These are phyloP conservation scores for Dugesia japonica DNA, from an alignment of 2,888 invertebrate genomes.

Conservation along the genomic window DNA sequence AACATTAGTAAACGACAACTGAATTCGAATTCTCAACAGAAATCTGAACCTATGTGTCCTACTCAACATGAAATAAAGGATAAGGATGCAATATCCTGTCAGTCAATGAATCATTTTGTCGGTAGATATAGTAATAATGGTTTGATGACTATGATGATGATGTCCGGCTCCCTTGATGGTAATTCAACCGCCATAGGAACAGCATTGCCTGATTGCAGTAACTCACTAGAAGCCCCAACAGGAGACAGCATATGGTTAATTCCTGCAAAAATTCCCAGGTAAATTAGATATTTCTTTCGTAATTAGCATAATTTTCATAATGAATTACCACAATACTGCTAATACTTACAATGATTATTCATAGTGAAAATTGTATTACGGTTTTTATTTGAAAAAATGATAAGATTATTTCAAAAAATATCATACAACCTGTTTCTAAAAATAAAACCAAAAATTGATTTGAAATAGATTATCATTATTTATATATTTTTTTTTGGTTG, in stretches of 20 bases:
- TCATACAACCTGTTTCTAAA: too few species aligned
- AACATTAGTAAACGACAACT: slow-evolving; percentile 9
- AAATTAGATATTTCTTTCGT: too few species aligned
- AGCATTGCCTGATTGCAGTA: not conserved
- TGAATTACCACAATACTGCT: too few species aligned
- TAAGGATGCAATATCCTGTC: not conserved
- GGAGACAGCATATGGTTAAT: slow-evolving; percentile 15
- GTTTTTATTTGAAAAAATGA: too few species aligned
- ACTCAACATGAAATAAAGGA: not conserved
- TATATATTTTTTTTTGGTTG: too few species aligned
- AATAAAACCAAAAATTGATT: too few species aligned
- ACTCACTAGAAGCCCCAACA: not conserved
- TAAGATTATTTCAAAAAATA: too few species aligned
- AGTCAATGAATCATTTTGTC: not conserved
- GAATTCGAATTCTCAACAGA: slow-evolving; percentile 4
- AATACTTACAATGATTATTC: too few species aligned
- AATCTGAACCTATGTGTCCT: not conserved
- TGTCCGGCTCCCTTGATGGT: not conserved
- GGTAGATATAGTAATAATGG: slow-evolving; percentile 4
- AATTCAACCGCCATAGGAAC: not conserved
- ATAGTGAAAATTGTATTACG: too few species aligned
- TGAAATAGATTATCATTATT: too few species aligned
- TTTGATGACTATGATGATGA: slow-evolving; percentile 20
- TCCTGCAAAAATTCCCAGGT: slow-evolving; percentile 7
- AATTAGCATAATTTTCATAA: too few species aligned